Evolutionary conservation across 2,797 vertebrate genomes (phyloP), one percentile per base, ranked within the genome.

Genomic region (Mustela erminea): DNA sequence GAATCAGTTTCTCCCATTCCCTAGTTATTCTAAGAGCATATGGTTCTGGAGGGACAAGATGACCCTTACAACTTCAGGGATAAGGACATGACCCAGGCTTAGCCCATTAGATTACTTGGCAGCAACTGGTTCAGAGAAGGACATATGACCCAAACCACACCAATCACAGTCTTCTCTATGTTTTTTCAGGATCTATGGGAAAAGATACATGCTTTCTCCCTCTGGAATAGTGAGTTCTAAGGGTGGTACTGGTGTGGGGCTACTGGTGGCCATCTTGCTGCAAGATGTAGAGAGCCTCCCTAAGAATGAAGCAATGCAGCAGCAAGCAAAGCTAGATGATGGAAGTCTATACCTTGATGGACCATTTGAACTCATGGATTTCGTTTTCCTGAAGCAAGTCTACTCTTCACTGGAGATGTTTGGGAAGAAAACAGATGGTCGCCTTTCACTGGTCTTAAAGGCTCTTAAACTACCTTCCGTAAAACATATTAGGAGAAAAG

Each of bases 331-430:
- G 23, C 27, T 66, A 89, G 64, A n/a, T 58, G 35, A 87, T n/a
- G 32, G 13, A 78, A 93, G 75, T 78, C 32, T 90, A 66, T 4
- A 74, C 18, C 13, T 81, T 60, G 54, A 64, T 54, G 25, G 3
- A 49, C n/a, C 68, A 52, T 64, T 58, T 97, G 58, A 92, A 94
- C 27, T 43, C n/a, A 93, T 35, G 64, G 56, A 77, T 60, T 70
- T 82, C 81, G 58, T 81, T 29, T 85, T 93, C 21, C 27, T 72
- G 54, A 91, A 95, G 74, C 80, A 91, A 85, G 62, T 78, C 52
- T 93, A 75, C 38, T 58, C n/a, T 88, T 95, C 52, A 4, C 18
- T 88, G 68, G 38, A 95, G 77, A 96, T 72, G 20, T 87, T 90
- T 54, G 27, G 20, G 23, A 83, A 90, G 18, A 90, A 82, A 94